These are phyloP conservation scores for Lordiphosa andalusiaca DNA, from an alignment of 2,888 invertebrate species.

Conservation along the genomic window DNA sequence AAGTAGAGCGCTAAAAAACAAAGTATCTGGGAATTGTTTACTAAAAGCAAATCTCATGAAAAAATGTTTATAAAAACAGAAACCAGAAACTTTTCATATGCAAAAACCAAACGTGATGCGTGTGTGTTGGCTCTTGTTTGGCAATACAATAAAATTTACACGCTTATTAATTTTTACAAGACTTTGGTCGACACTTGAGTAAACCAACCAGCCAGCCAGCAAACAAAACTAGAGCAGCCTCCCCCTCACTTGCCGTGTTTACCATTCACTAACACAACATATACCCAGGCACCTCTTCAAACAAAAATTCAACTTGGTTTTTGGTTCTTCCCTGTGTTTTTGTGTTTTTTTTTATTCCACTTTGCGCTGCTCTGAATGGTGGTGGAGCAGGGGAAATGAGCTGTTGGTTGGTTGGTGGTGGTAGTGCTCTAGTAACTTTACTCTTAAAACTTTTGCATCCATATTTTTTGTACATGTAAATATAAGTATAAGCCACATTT, in stretches of 20 bases:
- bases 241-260: constrained; percentile 24
- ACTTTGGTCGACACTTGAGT: constrained; percentile 72
- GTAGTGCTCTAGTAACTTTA: constrained; percentile 40
- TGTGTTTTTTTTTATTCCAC: constrained; percentile 19
- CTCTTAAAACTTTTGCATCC: constrained; percentile 47
- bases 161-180: constrained; percentile 73
- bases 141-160: constrained; percentile 71
- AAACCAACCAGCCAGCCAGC: constrained; percentile 22
- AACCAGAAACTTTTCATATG: constrained; percentile 58
- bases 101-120: constrained; percentile 51
- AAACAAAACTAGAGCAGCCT: constrained; percentile 16
- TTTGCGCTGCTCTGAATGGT: constrained; percentile 8
- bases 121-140: constrained; percentile 40
- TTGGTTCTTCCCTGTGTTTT: constrained; percentile 31
- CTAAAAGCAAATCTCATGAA: constrained; percentile 11
- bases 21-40: constrained; percentile 21
- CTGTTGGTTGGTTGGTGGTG: neutral
- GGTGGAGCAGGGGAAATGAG: neutral
- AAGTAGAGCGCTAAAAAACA: constrained; percentile 50
- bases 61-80: constrained; percentile 41
- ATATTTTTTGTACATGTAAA: constrained; percentile 21
- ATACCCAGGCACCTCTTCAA: constrained; percentile 48
- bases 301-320: constrained; percentile 60
- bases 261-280: constrained; percentile 34
- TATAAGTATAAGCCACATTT: constrained; percentile 45